These are phyloP conservation scores for Eumeta japonica DNA, from an alignment of 1,140 invertebrate genomes.

Conservation along the genomic window DNA sequence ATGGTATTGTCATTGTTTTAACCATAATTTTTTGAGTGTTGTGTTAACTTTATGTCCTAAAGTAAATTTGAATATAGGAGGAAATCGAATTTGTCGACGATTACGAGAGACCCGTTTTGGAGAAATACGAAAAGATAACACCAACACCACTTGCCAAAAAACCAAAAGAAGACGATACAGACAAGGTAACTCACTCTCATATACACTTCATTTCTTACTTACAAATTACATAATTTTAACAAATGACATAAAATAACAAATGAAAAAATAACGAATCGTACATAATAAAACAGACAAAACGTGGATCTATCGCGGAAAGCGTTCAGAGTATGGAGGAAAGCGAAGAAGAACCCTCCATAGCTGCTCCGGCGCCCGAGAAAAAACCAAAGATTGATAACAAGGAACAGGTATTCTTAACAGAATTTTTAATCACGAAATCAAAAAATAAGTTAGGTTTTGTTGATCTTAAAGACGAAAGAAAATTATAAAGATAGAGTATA, in stretches of 20 bases:
- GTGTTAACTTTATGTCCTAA: conserved; percentile 46
- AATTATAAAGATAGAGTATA: no score
- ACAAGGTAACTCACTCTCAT: conserved; percentile 35
- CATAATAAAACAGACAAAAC: conserved; percentile 27
- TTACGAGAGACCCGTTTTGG: conserved; percentile 60
- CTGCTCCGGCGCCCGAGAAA: conserved; percentile 36
- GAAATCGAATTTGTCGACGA: conserved; percentile 59
- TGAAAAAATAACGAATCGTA: not conserved
- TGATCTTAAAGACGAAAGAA: no score
- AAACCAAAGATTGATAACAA: conserved; percentile 44
- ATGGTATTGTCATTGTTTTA: no score
- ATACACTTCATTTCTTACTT: conserved; percentile 17
- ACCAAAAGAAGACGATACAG: conserved; percentile 41
- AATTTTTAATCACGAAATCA: not conserved
- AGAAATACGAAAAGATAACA: conserved; percentile 60
- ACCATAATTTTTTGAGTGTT: conserved; percentile 30
- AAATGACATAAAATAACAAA: not conserved
- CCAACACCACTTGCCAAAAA: conserved; percentile 51
- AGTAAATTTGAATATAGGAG: conserved; percentile 46
- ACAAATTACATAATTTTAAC: conserved; percentile 1
- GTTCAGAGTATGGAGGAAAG: conserved; percentile 38
- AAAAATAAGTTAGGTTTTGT: not conserved
- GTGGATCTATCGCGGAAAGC: conserved; percentile 39
- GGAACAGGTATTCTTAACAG: conserved; percentile 10
- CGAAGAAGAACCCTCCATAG: conserved; percentile 39